These are phyloP conservation scores for Lottia scabra DNA, from an alignment of 2,888 invertebrate genomes.

Conservation along the genomic window DNA sequence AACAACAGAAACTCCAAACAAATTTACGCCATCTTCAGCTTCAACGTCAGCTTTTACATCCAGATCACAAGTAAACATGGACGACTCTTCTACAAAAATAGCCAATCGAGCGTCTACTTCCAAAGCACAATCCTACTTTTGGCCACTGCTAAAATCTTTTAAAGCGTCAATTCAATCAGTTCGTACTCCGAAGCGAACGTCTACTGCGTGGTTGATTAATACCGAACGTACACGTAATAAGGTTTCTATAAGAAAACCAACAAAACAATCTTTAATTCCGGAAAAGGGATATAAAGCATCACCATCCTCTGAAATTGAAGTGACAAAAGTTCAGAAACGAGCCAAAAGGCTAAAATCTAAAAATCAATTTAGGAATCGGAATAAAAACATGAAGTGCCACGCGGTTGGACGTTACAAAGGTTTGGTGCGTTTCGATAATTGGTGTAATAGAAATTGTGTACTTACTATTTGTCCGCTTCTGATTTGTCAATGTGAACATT, in stretches of 20 bases:
- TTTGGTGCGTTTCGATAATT: conserved; percentile 34
- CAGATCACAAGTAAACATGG: background rate
- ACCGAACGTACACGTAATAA: background rate
- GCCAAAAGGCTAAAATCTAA: background rate
- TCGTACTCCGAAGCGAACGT: background rate
- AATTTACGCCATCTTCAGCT: background rate
- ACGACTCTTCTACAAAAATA: no score
- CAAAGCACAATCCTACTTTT: background rate
- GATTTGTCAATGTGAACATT: conserved; percentile 30
- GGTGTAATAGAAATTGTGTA: conserved; percentile 37
- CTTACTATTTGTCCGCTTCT: conserved; percentile 35
- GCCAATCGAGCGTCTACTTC: background rate
- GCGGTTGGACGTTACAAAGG: conserved; percentile 35
- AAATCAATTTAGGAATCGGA: background rate
- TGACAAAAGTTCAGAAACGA: no score
- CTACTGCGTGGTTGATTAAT: background rate
- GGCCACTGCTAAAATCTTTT: background rate
- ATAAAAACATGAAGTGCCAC: conserved; percentile 18
- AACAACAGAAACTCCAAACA: background rate
- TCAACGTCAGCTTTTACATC: background rate
- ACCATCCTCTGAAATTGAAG: background rate
- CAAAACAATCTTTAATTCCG: background rate
- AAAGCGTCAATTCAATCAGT: background rate
- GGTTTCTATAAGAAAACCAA: background rate
- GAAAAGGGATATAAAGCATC: background rate